phyloP scores from a whole-genome alignment of 30 jellyfish, hydroid and myxozoan genomes.

The Pelagia noctiluca region DNA sequence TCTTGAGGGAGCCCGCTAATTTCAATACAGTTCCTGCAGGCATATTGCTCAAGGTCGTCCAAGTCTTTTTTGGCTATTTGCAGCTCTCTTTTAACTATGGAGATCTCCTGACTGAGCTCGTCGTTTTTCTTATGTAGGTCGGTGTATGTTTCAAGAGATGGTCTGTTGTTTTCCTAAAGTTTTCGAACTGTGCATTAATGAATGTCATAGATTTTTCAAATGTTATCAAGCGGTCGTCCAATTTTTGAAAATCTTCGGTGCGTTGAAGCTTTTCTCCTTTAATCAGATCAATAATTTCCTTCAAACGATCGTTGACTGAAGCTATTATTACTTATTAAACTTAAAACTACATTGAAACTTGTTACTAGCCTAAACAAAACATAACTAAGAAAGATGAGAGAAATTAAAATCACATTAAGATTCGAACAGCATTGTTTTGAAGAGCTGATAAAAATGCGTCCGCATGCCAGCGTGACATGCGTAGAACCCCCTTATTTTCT shows the following conservation, averaged over 20 bases:
- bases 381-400: background rate
- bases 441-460: background rate
- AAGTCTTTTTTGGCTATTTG: no score
- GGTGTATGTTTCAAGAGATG: no score
- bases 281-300: background rate
- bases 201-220: constrained; percentile 23
- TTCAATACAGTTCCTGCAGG: no score
- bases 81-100: no score
- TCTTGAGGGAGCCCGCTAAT: no score
- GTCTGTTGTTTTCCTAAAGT: no score
- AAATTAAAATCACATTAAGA: background rate
- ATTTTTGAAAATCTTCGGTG: constrained; percentile 9
- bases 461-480: constrained; percentile 3
- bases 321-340: no score
- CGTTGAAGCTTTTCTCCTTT: background rate
- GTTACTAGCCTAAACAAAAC: background rate
- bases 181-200: constrained; percentile 28
- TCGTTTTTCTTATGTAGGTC: no score
- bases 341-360: no score
- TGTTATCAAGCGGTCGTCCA: constrained; percentile 9
- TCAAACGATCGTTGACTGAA: background rate
- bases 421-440: background rate
- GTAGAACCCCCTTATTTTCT: background rate
- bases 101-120: no score
- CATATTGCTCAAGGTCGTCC: no score